These are phyloP conservation scores for Stomatorhinus walkeri DNA, from an alignment of 2,797 vertebrate genomes.

Conservation along the genomic window DNA sequence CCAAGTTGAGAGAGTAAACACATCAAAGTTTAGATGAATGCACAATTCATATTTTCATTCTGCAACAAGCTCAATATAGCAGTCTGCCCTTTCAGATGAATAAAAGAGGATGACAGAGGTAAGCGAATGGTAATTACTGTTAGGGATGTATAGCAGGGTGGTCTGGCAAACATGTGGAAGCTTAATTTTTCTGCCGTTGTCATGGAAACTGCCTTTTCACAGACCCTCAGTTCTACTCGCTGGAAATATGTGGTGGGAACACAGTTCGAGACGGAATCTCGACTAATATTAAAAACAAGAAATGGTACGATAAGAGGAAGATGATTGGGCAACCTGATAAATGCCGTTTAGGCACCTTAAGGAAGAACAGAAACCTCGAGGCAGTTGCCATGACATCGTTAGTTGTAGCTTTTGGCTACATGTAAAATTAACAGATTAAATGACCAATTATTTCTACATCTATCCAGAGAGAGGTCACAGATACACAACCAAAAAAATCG, in stretches of 20 bases:
- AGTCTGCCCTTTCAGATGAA: not conserved
- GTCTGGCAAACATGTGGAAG: not conserved
- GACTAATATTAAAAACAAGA: not conserved
- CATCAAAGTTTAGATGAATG: not conserved
- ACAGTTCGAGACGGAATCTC: not conserved
- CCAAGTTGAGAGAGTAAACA: not conserved
- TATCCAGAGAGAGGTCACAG: not conserved
- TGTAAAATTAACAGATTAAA: not conserved
- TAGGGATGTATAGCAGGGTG: not conserved
- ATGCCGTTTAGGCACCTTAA: not conserved
- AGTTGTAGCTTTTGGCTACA: not conserved
- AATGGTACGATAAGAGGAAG: not conserved
- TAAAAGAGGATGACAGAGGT: not conserved
- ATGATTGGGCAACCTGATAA: not conserved
- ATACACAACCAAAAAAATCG: not conserved
- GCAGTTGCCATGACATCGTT: slow-evolving; percentile 6
- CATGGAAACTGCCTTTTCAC: slow-evolving; percentile 6
- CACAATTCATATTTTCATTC: not conserved
- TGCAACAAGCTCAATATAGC: not conserved
- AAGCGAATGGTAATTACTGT: not conserved
- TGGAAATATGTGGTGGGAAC: not conserved
- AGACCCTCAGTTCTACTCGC: not conserved
- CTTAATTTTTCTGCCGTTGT: not conserved
- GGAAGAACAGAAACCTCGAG: not conserved
- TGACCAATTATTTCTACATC: not conserved